Evolutionary conservation across 2,888 invertebrate species (phyloP), one percentile per base, ranked within the genome.

Genomic region (Cephus sareptanus): DNA sequence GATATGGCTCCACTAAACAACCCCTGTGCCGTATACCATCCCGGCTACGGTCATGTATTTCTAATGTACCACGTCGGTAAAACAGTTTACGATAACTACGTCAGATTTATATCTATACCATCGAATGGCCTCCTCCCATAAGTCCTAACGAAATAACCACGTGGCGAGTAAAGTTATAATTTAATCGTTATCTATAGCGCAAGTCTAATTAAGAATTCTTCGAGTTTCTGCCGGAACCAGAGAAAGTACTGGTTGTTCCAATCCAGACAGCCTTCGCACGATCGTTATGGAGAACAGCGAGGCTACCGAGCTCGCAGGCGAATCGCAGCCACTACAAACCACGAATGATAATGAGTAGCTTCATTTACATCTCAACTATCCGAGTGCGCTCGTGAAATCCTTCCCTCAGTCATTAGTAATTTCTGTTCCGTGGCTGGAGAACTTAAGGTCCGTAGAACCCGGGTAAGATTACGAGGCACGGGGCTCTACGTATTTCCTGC

Each of bases 301-400:
- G 56, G 23, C 56, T 56, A 56, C 56, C 78, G 79, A 84, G 83
- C 81, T 79, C 74, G 81, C 56, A 23, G 40, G 23, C 23, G 23
- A 9, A 56, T 15, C 23, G 68, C 74, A 79, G 77, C 75, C 80
- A 80, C 81, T 77, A 75, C 77, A 77, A 81, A 80, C 81, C 78
- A 80, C 82, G 80, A 71, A 81, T 82, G 84, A 79, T 87, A 87
- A 87, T 86, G 86, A 87, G 86, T 79, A 74, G 83, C 83, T 86
- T 86, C 86, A 86, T 87, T 86, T 85, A 83, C 81, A 82, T 81
- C 79, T 73, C 76, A 12, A 68, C 40, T 56, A 56, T 34, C 75
- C 70, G 76, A 73, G 78, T 79, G 79, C 75, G 75, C 76, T 77
- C 75, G 80, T 79, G 80, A 83, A 82, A 77, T 80, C 76, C 75